phyloP scores from a whole-genome alignment of 2,113 vertebrate genomes.

The Machaerirhynchus nigripectus region DNA sequence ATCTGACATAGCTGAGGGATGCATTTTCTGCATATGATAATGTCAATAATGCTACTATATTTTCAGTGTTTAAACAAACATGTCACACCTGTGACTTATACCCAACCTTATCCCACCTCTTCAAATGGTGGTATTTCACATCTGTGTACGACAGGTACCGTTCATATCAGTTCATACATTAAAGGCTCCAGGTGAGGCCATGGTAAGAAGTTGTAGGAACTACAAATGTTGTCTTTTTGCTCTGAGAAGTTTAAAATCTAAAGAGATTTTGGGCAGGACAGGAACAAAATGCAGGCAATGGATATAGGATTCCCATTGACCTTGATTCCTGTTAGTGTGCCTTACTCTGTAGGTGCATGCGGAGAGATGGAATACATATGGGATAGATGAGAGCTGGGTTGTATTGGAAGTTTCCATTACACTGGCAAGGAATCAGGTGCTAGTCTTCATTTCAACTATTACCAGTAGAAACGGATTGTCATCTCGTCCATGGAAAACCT shows the following conservation, averaged over 20 bases:
- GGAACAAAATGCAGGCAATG: not conserved
- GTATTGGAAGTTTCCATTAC: not conserved
- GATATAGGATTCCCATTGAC: not conserved
- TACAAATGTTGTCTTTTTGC: not conserved
- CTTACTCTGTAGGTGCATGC: not conserved
- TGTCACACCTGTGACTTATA: not conserved
- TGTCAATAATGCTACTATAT: not conserved
- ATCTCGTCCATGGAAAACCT: not conserved
- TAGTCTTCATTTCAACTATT: not conserved
- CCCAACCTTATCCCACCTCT: not conserved
- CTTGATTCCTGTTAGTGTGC: not conserved
- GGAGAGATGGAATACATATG: not conserved
- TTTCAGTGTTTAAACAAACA: not conserved
- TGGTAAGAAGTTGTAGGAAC: not conserved
- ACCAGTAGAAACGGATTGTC: not conserved
- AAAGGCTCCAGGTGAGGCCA: not conserved
- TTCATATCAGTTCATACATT: not conserved
- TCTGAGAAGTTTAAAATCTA: not conserved
- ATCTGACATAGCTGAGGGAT: not conserved
- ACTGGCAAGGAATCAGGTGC: not conserved
- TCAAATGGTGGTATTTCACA: not conserved
- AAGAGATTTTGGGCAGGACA: not conserved
- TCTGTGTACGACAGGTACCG: not conserved
- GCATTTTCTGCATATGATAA: not conserved
- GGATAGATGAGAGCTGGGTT: not conserved